A percentile compares a stretch with the other conserved stretches of the same genome.
Conservation (phyloP, 2,888 invertebrate genomes). For the Drosophila rellima region DNA sequence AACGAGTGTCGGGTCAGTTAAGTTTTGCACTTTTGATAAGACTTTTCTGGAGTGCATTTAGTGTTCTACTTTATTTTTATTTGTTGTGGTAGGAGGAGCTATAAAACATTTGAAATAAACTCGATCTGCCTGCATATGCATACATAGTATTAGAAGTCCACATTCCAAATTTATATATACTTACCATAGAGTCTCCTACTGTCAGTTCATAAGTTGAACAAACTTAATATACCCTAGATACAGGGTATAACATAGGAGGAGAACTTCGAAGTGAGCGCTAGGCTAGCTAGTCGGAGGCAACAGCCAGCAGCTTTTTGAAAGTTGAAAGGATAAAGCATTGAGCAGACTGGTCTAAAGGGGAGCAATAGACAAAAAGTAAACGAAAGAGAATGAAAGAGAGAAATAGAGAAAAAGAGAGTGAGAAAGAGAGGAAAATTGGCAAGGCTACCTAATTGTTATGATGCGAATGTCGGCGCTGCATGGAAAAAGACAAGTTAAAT, state of each 20-base stretch:
- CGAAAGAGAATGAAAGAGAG: neutral
- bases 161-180: neutral
- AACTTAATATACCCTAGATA: neutral
- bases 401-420: neutral
- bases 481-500: slow-evolving; percentile 37
- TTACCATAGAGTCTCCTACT: neutral
- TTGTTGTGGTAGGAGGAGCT: no score
- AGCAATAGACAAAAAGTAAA: neutral
- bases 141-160: no score
- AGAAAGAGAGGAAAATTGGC: slow-evolving; percentile 1
- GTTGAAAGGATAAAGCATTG: slow-evolving; percentile 52
- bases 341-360: slow-evolving; percentile 4
- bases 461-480: slow-evolving; percentile 56
- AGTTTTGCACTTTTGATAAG: no score
- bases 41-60: no score
- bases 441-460: slow-evolving; percentile 72
- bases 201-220: neutral
- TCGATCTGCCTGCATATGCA: no score
- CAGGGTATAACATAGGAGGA: neutral
- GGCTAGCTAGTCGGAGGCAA: slow-evolving; percentile 38
- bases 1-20: no score
- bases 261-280: slow-evolving; percentile 16
- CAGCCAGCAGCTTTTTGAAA: slow-evolving; percentile 53
- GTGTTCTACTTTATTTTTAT: no score
- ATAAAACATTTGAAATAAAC: no score